Conservation (phyloP, 2,888 invertebrate genomes). For the Salticus scenicus region DNA sequence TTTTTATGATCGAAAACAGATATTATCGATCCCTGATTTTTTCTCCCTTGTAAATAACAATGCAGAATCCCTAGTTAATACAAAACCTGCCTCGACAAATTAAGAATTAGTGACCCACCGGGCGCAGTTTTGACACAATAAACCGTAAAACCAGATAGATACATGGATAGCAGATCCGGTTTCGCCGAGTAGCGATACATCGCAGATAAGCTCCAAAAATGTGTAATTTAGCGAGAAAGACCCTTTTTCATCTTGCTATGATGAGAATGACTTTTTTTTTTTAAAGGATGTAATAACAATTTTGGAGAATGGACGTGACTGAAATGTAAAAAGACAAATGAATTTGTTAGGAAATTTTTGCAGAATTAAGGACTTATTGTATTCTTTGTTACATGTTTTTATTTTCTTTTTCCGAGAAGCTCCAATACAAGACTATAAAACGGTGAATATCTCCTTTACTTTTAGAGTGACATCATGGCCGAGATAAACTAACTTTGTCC, state of each 20-base stretch:
- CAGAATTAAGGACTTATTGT: too few relatives aligned
- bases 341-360: too few relatives aligned
- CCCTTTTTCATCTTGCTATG: neutral
- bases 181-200: neutral
- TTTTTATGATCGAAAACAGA: too few relatives aligned
- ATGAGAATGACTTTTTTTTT: neutral
- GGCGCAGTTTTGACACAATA: constrained; percentile 14
- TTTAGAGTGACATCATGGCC: too few relatives aligned
- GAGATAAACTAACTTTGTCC: too few relatives aligned
- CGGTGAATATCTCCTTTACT: too few relatives aligned
- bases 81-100: constrained; percentile 22
- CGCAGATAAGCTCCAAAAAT: neutral
- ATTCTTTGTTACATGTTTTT: too few relatives aligned
- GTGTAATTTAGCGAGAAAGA: neutral
- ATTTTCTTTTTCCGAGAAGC: too few relatives aligned
- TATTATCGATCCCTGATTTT: too few relatives aligned
- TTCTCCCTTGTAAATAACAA: too few relatives aligned
- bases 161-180: constrained; percentile 44
- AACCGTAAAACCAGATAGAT: constrained; percentile 6
- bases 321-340: neutral
- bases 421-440: too few relatives aligned
- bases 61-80: too few relatives aligned
- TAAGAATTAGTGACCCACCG: constrained; percentile 19
- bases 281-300: neutral
- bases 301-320: neutral